phyloP scores from a whole-genome alignment of 2,113 vertebrate genomes.

The Stictonetta naevosa region DNA sequence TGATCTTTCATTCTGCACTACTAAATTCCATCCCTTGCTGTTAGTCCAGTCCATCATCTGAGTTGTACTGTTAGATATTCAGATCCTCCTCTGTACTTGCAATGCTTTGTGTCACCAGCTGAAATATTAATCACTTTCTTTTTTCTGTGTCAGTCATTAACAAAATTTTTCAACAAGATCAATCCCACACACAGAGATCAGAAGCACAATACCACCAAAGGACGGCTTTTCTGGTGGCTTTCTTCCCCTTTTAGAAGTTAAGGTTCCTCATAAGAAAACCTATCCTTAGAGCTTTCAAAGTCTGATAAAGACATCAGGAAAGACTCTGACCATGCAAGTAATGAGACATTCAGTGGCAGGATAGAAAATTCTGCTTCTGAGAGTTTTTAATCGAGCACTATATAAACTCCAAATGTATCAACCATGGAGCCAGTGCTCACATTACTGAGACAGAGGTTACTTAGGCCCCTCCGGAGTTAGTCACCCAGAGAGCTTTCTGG shows the following conservation, averaged over 20 bases:
- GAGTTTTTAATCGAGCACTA: background rate
- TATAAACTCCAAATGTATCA: background rate
- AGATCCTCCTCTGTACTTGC: background rate
- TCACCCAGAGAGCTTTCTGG: too few species aligned
- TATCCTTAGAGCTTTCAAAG: background rate
- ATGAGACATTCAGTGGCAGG: background rate
- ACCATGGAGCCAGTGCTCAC: rapidly evolving
- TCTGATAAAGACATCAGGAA: background rate
- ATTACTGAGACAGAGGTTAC: background rate
- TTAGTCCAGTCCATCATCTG: background rate
- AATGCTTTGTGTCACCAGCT: background rate
- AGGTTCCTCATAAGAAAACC: background rate
- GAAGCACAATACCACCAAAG: background rate
- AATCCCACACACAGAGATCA: background rate
- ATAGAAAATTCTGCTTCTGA: background rate
- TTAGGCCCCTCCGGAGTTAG: background rate
- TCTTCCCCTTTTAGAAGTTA: background rate
- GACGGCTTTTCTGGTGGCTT: background rate
- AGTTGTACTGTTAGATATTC: background rate
- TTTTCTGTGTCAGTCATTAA: background rate
- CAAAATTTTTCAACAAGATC: background rate
- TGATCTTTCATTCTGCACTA: background rate
- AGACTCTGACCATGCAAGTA: background rate
- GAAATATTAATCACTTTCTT: background rate
- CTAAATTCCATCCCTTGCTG: background rate